phyloP scores from a whole-genome alignment of 1,140 invertebrate species.

The Brachionus paranguensis region DNA sequence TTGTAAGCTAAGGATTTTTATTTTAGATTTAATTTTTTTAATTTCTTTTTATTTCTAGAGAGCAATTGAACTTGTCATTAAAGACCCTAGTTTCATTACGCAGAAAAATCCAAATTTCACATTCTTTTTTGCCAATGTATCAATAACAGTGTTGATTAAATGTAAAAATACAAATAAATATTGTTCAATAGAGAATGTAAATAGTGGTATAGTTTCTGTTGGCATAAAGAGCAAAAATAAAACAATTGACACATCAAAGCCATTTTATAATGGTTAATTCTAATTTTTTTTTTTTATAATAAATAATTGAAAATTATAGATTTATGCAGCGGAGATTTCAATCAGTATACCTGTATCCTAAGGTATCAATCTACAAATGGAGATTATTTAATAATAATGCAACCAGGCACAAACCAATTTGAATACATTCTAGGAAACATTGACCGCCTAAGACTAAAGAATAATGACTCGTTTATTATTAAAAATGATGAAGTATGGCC shows the following conservation, averaged over 20 bases:
- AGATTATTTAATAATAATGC: not conserved
- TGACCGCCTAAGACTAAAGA: not conserved
- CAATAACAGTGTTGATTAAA: not conserved
- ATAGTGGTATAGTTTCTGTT: not conserved
- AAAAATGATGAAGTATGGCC: conserved; percentile 14
- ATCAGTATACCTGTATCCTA: not conserved
- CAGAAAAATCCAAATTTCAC: not conserved
- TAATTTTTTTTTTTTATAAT: not conserved
- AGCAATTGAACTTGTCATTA: not conserved
- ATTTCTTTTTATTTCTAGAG: not conserved
- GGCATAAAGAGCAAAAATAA: conserved; percentile 15
- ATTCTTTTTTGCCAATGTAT: not conserved
- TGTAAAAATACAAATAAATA: not conserved
- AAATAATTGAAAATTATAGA: not conserved
- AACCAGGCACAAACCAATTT: not conserved
- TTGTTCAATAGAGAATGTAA: not conserved
- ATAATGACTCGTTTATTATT: not conserved
- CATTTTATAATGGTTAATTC: not conserved
- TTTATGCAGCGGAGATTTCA: conserved; percentile 1
- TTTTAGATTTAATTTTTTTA: not conserved
- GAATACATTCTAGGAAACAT: not conserved
- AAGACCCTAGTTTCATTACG: not conserved
- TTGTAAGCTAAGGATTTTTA: not conserved
- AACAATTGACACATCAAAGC: not conserved
- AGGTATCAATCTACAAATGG: not conserved